Evolutionary conservation across 2,888 invertebrate genomes (phyloP), one percentile per base, ranked within the genome.

Genomic region (Caenorhabditis doughertyi): DNA sequence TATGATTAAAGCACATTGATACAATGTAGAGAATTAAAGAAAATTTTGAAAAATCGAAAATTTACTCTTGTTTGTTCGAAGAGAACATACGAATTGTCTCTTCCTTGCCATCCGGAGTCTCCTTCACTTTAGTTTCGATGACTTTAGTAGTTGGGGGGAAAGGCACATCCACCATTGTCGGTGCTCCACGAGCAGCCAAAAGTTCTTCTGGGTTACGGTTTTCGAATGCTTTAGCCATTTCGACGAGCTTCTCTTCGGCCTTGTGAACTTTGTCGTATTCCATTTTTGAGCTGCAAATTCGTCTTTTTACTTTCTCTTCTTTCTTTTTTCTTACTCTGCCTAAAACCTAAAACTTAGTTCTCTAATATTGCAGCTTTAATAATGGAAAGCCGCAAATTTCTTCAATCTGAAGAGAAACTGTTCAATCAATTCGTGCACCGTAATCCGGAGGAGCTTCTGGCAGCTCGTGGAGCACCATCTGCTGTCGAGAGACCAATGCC

Each of bases 131-230:
- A 23, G 13, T 21, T n/a, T 39, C 60, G 27, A 60, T 47, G 18
- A 47, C 42, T 23, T 60, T 60, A 1, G 60, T 27, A 27, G 60
- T 60, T n/a, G 60, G 60, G 3, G 60, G 60, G 42, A 60, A 60
- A 42, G 60, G 42, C 60, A 44, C 44, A 25, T 42, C 27, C n/a
- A 60, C 60, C 7, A 27, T 27, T 8, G 60, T 13, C 3, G 60
- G 60, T 3, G 60, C 60, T 60, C 60, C 60, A 42, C 44, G 60
- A 60, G 60, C 60, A 35, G 60, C 42, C 42, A 60, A 27, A 60
- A 60, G 60, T 23, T 60, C 60, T 21, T 42, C 60, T 5, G 60
- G 60, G 44, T 42, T 60, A n/a, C 60, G 60, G 8, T 60, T 16
- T 2, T 23, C 25, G 27, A 27, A 60, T 16, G 42, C 60, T 47